Base-by-base conservation (phyloP, 53 echinoderm and acorn worm species). In the Patiria pectinifera region DNA sequence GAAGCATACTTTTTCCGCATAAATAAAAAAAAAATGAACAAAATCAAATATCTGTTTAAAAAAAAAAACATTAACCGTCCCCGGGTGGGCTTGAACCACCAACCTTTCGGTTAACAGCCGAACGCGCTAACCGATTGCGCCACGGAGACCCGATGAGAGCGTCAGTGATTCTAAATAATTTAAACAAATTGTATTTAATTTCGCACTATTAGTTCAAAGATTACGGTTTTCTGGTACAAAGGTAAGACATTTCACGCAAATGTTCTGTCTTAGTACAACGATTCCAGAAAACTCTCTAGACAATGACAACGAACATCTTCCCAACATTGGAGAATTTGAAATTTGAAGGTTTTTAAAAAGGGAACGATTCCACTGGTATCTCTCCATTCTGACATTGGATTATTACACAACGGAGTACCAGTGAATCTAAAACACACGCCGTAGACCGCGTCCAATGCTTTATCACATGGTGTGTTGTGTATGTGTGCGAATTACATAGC, bases 21-120 rank as follows among this genome's bases (percentile, higher is more conserved):
- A 60, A 60, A 60, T 8, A 60, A 60, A 60, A 8, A 60, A 60
- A 11, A 78, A 8, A 35, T 10, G 47, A 47, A 79, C 12, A 14
- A n/a, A 79, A 79, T 45, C 10, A 59, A 24, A 23, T 82, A 82
- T 4, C 6, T 19, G 8, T 60, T 2, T 47, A 45, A 45, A 82
- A 59, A 23, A 22, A 84, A 86, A 91, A 91, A 62, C 82, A 81
- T 9, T 21, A 0, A 3, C 16, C 97, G 97, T 95, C 96, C 97
- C 97, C 92, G 97, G 97, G 95, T 97, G 97, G 97, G 95, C 96
- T 97, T 93, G 97, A 97, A 97, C 97, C 97, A 97, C 95, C 97
- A 97, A 97, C 97, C 97, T 97, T 97, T 97, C 97, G 97, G 97
- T 97, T 97, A 97, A 97, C 97, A 97, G 97, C 97, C 97, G 97